Evolutionary conservation across 2,113 vertebrate genomes (phyloP).

Genomic region (Enhydra lutris): DNA sequence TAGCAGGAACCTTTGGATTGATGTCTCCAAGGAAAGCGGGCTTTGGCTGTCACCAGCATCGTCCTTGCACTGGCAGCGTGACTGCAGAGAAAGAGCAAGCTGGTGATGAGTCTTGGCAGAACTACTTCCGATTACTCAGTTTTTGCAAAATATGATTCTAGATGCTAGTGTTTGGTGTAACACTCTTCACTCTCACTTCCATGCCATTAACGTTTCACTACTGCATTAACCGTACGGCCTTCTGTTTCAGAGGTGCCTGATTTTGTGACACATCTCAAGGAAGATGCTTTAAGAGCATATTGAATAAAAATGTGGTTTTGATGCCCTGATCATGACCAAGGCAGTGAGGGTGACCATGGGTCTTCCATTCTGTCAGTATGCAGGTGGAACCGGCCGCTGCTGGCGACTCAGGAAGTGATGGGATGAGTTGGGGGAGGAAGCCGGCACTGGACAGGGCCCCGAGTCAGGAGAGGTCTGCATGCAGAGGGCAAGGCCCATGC

Average conservation of each 20-base stretch:
- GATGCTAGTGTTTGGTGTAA: constrained; percentile 37
- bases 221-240: background rate
- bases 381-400: background rate
- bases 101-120: constrained; percentile 17
- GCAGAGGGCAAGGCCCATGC: accelerated
- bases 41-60: background rate
- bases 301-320: background rate
- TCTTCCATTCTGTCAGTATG: background rate
- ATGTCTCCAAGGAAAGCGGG: background rate
- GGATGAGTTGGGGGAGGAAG: background rate
- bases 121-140: constrained; percentile 11
- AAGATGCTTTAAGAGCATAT: background rate
- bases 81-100: constrained; percentile 64
- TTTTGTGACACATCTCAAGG: background rate
- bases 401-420: background rate
- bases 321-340: background rate
- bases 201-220: background rate
- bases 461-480: background rate
- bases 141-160: constrained; percentile 54
- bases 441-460: background rate
- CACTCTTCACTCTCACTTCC: constrained; percentile 20
- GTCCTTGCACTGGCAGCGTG: constrained; percentile 23
- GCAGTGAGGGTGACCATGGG: background rate
- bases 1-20: background rate
- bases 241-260: background rate